These are phyloP conservation scores for Otocyon megalotis DNA, from an alignment of 2,113 vertebrate species.

Conservation along the genomic window DNA sequence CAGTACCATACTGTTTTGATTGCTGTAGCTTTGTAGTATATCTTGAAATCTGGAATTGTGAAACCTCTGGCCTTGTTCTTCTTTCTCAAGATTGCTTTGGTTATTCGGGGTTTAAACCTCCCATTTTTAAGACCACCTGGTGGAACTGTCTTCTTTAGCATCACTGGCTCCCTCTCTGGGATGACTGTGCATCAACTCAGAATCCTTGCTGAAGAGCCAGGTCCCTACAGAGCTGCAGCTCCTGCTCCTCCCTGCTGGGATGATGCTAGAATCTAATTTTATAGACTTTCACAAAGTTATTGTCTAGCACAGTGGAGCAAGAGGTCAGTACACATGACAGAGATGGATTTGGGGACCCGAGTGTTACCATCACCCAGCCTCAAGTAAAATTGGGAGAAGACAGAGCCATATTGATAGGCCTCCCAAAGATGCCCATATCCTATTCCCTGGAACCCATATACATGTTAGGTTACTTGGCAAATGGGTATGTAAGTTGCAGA, in stretches of 20 bases:
- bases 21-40: neutral
- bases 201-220: neutral
- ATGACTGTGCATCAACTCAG: neutral
- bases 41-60: neutral
- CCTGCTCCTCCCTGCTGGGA: neutral
- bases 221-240: neutral
- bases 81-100: neutral
- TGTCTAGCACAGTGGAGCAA: neutral
- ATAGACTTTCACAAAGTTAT: neutral
- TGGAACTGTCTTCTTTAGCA: neutral
- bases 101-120: neutral
- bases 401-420: neutral
- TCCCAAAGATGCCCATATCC: neutral
- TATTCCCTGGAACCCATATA: neutral
- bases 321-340: neutral
- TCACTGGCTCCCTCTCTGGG: neutral
- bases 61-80: neutral
- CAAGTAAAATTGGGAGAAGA: neutral
- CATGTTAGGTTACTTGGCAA: neutral
- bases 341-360: too few species aligned
- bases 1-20: neutral
- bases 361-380: neutral
- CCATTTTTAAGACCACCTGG: neutral
- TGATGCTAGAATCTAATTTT: neutral
- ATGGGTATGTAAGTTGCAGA: neutral